phyloP scores from a whole-genome alignment of 1,140 invertebrate genomes.

The Nasonia vitripennis region DNA sequence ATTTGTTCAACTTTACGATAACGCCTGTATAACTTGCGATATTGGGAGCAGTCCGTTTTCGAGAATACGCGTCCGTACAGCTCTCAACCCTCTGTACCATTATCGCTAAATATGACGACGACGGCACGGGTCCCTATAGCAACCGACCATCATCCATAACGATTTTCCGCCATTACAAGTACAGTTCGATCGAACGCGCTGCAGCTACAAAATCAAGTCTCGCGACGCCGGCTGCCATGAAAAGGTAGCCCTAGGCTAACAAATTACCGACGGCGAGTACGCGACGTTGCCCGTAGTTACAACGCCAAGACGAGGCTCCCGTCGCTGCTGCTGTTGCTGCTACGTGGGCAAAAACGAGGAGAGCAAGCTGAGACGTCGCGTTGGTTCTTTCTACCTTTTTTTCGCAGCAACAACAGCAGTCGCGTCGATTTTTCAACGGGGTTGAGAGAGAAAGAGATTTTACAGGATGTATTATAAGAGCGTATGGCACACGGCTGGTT shows the following conservation, averaged over 20 bases:
- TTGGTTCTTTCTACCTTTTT: neutral
- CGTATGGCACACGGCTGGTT: too few relatives aligned
- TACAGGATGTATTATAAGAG: too few relatives aligned
- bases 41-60: neutral
- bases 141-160: neutral
- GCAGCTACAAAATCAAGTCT: neutral
- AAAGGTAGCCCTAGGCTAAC: conserved; percentile 31
- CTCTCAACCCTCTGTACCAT: neutral
- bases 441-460: too few relatives aligned
- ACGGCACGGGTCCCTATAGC: neutral
- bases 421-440: too few relatives aligned
- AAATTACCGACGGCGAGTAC: conserved; percentile 56
- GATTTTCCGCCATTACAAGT: neutral
- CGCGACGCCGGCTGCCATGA: neutral
- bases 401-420: too few relatives aligned
- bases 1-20: neutral
- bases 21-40: neutral
- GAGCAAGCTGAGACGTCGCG: neutral
- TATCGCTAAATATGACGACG: neutral
- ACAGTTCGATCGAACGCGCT: neutral
- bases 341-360: neutral
- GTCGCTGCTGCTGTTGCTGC: neutral
- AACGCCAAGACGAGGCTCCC: neutral
- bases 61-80: too few relatives aligned
- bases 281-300: conserved; percentile 11